Base-by-base conservation (phyloP, 2,888 invertebrate species). In the Amblyteles armatorius region DNA sequence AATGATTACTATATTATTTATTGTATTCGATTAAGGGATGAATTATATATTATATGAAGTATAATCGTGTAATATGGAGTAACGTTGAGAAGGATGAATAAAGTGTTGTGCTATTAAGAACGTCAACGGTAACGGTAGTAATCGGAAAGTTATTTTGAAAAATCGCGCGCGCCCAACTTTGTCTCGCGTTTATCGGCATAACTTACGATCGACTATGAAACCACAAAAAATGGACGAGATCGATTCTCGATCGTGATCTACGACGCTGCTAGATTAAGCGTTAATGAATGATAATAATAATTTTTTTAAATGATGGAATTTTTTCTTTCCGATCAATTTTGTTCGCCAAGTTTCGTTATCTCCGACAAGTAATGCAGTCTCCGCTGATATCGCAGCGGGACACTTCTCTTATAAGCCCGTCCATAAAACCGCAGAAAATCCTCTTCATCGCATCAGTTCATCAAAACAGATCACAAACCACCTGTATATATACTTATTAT, bases 371-470 rank as follows among this genome's bases (percentile, higher is more conserved):
- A 79, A 80, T 71, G 71, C 74, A 77, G 71, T 74, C 16, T 73
- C 73, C 73, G 67, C 67, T 73, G 55, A 63, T 60, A 79, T 79
- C 69, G 67, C 79, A 50, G 16, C 50, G 71, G 48, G 36, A 52
- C 67, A 65, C 36, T 44, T 76, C 26, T 77, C 36, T 69, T 57
- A 26, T 74, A 81, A 81, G 80, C 57, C 74, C 50, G 71, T 77
- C 52, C 63, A 68, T 63, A 69, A 83, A 67, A 67, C 68, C 72
- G 55, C 76, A 87, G 72, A 88, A 87, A 69, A 87, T 88, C 86
- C 89, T 88, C 90, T 90, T 93, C 93, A 93, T 93, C 92, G 91
- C 93, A 93, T 92, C 91, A 92, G 89, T 88, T 89, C 92, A 92
- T 92, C 88, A 88, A 89, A 89, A 89, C 88, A 88, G 90, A 93